phyloP scores from a whole-genome alignment of 2,797 vertebrate genomes.

The Sebastes kiyomatsui region DNA sequence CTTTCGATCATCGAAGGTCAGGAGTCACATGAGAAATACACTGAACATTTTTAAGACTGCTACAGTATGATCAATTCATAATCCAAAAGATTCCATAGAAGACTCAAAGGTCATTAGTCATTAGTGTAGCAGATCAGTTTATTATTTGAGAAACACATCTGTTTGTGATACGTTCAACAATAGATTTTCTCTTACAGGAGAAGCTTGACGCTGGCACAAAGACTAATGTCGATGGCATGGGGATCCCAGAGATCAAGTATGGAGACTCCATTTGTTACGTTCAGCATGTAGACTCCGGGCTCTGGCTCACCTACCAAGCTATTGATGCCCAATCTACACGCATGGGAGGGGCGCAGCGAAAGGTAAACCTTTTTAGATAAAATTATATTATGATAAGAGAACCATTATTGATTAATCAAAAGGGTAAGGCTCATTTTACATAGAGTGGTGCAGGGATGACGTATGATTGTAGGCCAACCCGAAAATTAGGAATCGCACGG shows the following conservation, averaged over 20 bases:
- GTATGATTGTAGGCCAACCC: accelerated
- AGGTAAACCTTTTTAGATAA: slow-evolving; percentile 75
- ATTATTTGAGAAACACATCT: neutral
- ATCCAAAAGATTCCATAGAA: neutral
- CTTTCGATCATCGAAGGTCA: slow-evolving; percentile 95
- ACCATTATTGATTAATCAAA: neutral
- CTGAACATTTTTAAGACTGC: neutral
- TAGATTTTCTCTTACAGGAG: slow-evolving; percentile 78
- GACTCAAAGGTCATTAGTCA: neutral
- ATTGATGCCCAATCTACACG: slow-evolving; percentile 87
- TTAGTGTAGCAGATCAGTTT: neutral
- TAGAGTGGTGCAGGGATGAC: too few species aligned
- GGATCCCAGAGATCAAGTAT: slow-evolving; percentile 93
- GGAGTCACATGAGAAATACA: slow-evolving; percentile 3
- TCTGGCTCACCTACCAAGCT: slow-evolving; percentile 95
- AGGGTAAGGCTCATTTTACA: neutral
- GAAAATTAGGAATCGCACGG: too few species aligned
- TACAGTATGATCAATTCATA: neutral
- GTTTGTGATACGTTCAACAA: neutral
- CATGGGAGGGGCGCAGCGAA: slow-evolving; percentile 85
- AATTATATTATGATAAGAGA: neutral
- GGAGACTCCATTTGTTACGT: slow-evolving; percentile 94
- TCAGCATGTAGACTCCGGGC: slow-evolving; percentile 90
- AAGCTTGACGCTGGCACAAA: slow-evolving; percentile 83
- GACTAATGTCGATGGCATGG: slow-evolving; percentile 90